Evolutionary conservation across 2,888 invertebrate species (phyloP).

Genomic region (Agriotes lineatus): DNA sequence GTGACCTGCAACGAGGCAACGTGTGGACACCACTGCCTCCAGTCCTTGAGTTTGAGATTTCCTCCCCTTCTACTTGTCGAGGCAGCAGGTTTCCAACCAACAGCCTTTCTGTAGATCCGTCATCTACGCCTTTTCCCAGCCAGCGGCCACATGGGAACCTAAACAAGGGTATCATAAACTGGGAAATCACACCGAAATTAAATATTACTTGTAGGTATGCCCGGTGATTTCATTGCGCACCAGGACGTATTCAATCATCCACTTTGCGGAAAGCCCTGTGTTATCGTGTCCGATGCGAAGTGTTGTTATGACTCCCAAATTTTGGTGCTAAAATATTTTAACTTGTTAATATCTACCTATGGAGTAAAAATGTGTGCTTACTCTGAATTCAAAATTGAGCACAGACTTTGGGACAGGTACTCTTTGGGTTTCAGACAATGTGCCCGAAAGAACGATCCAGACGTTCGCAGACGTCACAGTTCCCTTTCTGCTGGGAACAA

Average conservation of each 20-base stretch:
- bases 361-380: constrained; percentile 67
- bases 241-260: constrained; percentile 95
- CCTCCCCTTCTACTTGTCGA: constrained; percentile 72
- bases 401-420: constrained; percentile 89
- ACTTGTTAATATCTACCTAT: too few relatives aligned
- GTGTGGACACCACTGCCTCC: constrained; percentile 70
- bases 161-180: constrained; percentile 32
- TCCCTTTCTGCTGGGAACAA: constrained; percentile 91
- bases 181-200: too few relatives aligned
- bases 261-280: constrained; percentile 91
- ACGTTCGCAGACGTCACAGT: constrained; percentile 91
- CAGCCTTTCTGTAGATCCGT: constrained; percentile 95
- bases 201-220: constrained; percentile 91
- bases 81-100: constrained; percentile 90
- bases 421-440: constrained; percentile 89
- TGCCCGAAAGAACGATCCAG: constrained; percentile 95
- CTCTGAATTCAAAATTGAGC: constrained; percentile 93
- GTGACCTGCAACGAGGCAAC: constrained; percentile 77
- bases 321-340: too few relatives aligned
- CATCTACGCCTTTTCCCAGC: constrained; percentile 97
- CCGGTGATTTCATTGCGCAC: constrained; percentile 98
- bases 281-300: constrained; percentile 97
- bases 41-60: constrained; percentile 60
- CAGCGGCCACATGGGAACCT: constrained; percentile 98
- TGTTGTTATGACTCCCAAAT: constrained; percentile 94